Evolutionary conservation across 2,888 invertebrate species (phyloP).

Genomic region (Limnephilus auricula): DNA sequence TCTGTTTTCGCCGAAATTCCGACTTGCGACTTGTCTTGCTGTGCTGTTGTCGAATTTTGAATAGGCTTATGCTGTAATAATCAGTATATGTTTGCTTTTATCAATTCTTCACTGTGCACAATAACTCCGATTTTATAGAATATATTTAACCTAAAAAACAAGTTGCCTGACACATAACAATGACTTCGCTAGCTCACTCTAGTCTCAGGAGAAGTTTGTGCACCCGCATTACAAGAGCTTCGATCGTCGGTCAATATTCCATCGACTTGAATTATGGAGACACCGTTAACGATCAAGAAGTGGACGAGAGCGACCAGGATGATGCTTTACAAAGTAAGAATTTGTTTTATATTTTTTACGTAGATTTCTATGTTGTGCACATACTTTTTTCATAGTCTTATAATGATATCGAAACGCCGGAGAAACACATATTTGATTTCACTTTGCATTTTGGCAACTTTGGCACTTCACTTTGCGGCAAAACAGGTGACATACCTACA

Average conservation of each 20-base stretch:
- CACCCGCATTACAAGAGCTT: conserved; percentile 89
- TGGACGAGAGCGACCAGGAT: conserved; percentile 62
- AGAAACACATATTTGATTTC: background rate
- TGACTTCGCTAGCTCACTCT: conserved; percentile 48
- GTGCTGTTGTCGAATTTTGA: no score
- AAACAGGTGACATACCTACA: no score
- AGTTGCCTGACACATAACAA: background rate
- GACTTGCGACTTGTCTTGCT: no score
- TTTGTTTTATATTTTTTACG: background rate
- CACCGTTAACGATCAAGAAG: conserved; percentile 39
- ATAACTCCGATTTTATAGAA: background rate
- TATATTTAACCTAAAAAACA: no score
- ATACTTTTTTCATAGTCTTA: background rate
- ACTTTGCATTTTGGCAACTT: no score
- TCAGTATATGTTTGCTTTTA: background rate
- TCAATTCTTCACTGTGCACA: background rate
- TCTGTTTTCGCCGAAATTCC: background rate
- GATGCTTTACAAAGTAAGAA: conserved; percentile 58
- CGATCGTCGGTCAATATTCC: conserved; percentile 88
- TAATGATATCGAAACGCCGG: background rate
- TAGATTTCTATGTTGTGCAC: background rate
- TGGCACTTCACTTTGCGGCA: no score
- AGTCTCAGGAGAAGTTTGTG: conserved; percentile 74
- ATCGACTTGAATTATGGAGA: conserved; percentile 58
- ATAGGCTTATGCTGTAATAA: no score